Conservation (phyloP, 2,888 invertebrate species). For the Linhomoeus sp. region DNA sequence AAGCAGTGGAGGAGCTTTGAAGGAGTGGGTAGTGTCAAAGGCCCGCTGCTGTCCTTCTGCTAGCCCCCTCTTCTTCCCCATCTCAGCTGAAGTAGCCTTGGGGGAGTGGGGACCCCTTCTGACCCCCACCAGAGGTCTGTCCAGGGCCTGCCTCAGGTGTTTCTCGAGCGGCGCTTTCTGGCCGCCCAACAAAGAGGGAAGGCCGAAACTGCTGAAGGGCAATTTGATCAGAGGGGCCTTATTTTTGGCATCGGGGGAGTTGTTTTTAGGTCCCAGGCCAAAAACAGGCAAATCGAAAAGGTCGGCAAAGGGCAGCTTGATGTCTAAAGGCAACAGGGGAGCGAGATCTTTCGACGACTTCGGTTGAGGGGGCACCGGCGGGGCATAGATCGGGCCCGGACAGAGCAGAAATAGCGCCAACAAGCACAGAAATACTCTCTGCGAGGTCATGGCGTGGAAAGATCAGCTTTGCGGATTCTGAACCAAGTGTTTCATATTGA, state of each 20-base stretch:
- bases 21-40: too few relatives aligned
- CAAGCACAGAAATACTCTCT: too few relatives aligned
- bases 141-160: not conserved
- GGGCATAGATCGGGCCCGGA: too few relatives aligned
- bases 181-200: too few relatives aligned
- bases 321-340: not conserved
- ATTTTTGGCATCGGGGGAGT: not conserved
- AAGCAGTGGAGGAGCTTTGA: too few relatives aligned
- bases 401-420: too few relatives aligned
- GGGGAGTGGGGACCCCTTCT: not conserved
- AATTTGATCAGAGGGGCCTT: not conserved
- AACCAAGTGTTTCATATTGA: too few relatives aligned
- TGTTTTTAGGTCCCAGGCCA: not conserved
- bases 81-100: too few relatives aligned
- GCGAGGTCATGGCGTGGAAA: too few relatives aligned
- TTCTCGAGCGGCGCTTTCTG: not conserved
- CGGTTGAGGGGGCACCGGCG: slow-evolving; percentile 17
- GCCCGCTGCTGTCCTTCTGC: too few relatives aligned
- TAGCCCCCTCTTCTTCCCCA: too few relatives aligned
- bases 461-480: too few relatives aligned
- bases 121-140: not conserved
- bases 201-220: not conserved
- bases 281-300: not conserved
- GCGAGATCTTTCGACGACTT: slow-evolving; percentile 12
- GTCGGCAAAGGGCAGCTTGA: slow-evolving; percentile 1